Evolutionary conservation across 2,113 vertebrate genomes (phyloP), one percentile per base, ranked within the genome.

Genomic region (Toxotes chatareus): DNA sequence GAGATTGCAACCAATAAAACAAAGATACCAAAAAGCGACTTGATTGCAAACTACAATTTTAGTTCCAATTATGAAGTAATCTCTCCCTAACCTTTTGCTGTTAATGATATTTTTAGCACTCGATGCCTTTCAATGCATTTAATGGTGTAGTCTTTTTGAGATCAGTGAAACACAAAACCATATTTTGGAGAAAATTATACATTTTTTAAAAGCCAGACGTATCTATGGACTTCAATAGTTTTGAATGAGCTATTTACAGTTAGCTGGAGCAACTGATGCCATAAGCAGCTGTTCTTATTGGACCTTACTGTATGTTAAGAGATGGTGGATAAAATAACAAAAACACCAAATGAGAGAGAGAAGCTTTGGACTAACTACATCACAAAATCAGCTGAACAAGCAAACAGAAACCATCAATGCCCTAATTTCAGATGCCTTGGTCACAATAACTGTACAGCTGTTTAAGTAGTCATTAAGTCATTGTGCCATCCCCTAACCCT

Each of bases 41-140:
- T 68, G 34, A 34, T 53, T 27, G 44, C 31, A 23, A 73, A 73
- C 49, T 56, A 16, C 3, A 64, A 36, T 63, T 74, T 75, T 42
- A 49, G 42, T 32, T 63, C 16, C 2, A 62, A 31, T 49, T 49
- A 47, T 57, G 19, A 21, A 21, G 16, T 11, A 27, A 32, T 46
- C 27, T 12, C 13, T 31, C 40, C 16, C 1, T 13, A 32, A 65
- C 10, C 47, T 66, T 42, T 9, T 11, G 42, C 46, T 44, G n/a
- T 67, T 66, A 46, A 49, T 47, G 17, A n/a, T 49, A 9, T 40
- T 34, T 56, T 23, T 34, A 42, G 21, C 10, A 76, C 38, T 47
- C 40, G 7, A 23, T 73, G 81, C 47, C 32, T 63, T 70, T 78
- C 53, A 73, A 4, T 36, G 27, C 9, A 56, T 81, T 76, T 67